Evolutionary conservation across 1,140 invertebrate genomes (phyloP).

Genomic region (Penaeus chinensis): DNA sequence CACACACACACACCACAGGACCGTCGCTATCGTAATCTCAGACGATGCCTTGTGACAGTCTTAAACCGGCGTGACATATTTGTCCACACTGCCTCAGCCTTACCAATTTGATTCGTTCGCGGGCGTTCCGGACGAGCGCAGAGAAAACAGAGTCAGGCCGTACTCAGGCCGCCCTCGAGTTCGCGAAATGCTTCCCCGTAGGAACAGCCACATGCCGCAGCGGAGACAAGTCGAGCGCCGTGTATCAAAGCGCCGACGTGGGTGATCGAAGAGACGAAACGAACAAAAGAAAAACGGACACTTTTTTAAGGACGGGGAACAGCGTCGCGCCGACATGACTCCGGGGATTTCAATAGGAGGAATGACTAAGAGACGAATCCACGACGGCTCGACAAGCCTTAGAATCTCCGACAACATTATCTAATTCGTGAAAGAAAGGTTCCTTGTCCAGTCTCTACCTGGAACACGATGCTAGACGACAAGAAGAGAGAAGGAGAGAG

Average conservation of each 20-base stretch:
- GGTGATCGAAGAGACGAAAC: constrained; percentile 23
- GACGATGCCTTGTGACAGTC: constrained; percentile 19
- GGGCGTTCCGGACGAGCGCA: background rate
- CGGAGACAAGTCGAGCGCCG: no score
- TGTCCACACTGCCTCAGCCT: background rate
- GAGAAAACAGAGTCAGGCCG: no score
- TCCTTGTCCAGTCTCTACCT: no score
- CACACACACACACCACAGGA: background rate
- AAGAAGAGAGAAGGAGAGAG: no score
- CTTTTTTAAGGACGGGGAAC: background rate
- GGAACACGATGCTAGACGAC: no score
- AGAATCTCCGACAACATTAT: constrained; percentile 32
- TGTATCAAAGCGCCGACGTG: background rate
- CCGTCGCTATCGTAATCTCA: background rate
- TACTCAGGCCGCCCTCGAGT: no score
- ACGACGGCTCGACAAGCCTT: background rate
- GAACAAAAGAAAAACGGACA: constrained; percentile 31
- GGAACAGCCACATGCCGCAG: no score
- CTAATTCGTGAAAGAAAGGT: background rate
- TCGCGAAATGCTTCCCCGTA: no score
- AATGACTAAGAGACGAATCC: constrained; percentile 49
- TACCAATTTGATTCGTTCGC: constrained; percentile 28
- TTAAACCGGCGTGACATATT: constrained; percentile 7
- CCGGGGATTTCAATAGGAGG: constrained; percentile 52
- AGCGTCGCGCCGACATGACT: constrained; percentile 33